phyloP scores from a whole-genome alignment of 2,797 vertebrate species.

The Diceros bicornis region DNA sequence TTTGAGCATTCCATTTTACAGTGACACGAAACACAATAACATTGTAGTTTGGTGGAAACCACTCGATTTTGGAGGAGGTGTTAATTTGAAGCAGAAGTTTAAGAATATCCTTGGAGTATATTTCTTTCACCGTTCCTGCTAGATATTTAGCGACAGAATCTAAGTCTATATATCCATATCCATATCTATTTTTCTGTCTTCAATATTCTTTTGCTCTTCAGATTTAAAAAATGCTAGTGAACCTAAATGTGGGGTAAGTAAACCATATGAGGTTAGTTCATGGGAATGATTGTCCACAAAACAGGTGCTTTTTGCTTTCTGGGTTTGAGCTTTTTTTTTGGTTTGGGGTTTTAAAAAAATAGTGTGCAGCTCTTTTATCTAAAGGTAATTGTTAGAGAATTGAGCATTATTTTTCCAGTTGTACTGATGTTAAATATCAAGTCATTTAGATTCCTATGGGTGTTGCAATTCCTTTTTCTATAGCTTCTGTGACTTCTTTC shows the following conservation, averaged over 20 bases:
- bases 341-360: background rate
- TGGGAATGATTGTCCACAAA: slow-evolving; percentile 29
- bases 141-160: background rate
- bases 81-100: slow-evolving; percentile 52
- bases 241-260: background rate
- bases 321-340: background rate
- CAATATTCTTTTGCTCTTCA: slow-evolving; percentile 35
- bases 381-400: slow-evolving; percentile 22
- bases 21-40: background rate
- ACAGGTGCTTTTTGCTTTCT: slow-evolving; percentile 5
- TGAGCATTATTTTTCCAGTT: slow-evolving; percentile 30
- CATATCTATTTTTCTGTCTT: background rate
- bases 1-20: slow-evolving; percentile 10
- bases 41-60: background rate
- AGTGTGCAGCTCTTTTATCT: background rate
- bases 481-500: slow-evolving; percentile 39
- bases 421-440: slow-evolving; percentile 40
- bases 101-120: background rate
- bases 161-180: slow-evolving; percentile 31
- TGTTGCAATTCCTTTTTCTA: slow-evolving; percentile 37
- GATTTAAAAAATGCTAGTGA: slow-evolving; percentile 36
- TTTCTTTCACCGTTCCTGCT: slow-evolving; percentile 2
- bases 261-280: background rate
- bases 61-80: background rate
- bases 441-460: slow-evolving; percentile 25